Evolutionary conservation across 2,797 vertebrate species (phyloP), one percentile per base, ranked within the genome.

Genomic region (Sebastolobus alascanus): DNA sequence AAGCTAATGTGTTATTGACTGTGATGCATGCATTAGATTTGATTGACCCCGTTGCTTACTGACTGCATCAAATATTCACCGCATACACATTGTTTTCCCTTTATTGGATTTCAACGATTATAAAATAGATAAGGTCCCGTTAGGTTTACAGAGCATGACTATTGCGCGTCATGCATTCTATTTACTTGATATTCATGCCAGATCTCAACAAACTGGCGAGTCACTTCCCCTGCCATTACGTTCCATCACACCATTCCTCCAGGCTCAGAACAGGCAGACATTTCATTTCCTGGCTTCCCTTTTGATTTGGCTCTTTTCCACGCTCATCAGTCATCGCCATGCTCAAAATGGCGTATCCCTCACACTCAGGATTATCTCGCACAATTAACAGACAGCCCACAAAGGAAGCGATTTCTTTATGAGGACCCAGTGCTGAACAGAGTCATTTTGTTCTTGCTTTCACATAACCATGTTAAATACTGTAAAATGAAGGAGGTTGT

Each of bases 301-400:
- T 92, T 83, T 77, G 71, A 85, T 87, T 89, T 95, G 91, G 90
- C 89, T 86, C 61, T 22, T 88, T 66, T 93, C 90, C 91, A 90
- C 14, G 33, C 84, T 85, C 68, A 86, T 93, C 90, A 90, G 80
- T 94, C 90, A 92, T 92, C 67, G 84, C 83, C 78, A 83, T 74
- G 87, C 93, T 91, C 82, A 92, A 95, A 92, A 93, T 93, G 89
- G 88, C 83, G 82, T 89, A 79, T 90, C 91, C 89, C 85, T 92
- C 90, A 84, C 86, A 84, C 75, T 86, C 77, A 70, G 73, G 86
- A 92, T 94, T 90, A 91, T 90, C 72, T 90, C 60, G 37, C 33
- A 58, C 87, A 94, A 93, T 94, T 92, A 94, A 80, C 77, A 88
- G 84, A 78, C 73, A 68, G 58, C 71, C 60, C 82, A 87, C 85